Base-by-base conservation (phyloP, 2,888 invertebrate genomes). In the Chloroclystis v-ata region DNA sequence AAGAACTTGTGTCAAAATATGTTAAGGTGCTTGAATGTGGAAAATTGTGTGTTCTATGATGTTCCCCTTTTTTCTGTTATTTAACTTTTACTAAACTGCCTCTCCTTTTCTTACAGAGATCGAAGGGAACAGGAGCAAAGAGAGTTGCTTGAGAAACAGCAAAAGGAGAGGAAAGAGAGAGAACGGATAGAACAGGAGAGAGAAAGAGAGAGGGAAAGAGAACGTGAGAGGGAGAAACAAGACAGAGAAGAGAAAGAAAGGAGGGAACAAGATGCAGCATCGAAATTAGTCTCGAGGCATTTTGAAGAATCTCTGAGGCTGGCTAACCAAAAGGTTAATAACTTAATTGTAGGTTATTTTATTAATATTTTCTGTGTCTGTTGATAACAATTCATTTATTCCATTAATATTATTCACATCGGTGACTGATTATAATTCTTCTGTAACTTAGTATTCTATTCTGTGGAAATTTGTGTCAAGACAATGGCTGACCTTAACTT, bases 301-400 rank as follows among this genome's bases (percentile, higher is more conserved):
- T 97, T 97, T 81, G 95, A 95, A 72, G 95, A 96, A 87, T 95
- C 96, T 56, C 89, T 96, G 52, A 90, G 93, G 73, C 89, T 92
- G 55, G 93, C 93, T 33, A 91, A 93, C 71, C 92, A 94, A 84
- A 93, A 94, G 92, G 94, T 59, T 57, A 55, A 51, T 57, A 52
- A 24, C 35, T 51, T 54, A 40, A 46, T 43, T 28, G 33, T 43
- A 37, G 28, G 49, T 49, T 94, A 62, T 50, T 48, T 69, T 50
- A 37, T 16, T 25, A 35, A 16, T 35, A 6, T 35, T 28, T 33
- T 28, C 13, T 3, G 7, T 35, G 35, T 35, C 20, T 35, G 35
- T 35, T 20, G 11, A 35, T 35, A 35, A 35, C 20, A 35, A 14
- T 33, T 16, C n/a, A 33, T 33, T n/a, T 12, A 0, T 9, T 8